Conservation (phyloP, 2,113 vertebrate genomes). For the Aepyceros melampus region DNA sequence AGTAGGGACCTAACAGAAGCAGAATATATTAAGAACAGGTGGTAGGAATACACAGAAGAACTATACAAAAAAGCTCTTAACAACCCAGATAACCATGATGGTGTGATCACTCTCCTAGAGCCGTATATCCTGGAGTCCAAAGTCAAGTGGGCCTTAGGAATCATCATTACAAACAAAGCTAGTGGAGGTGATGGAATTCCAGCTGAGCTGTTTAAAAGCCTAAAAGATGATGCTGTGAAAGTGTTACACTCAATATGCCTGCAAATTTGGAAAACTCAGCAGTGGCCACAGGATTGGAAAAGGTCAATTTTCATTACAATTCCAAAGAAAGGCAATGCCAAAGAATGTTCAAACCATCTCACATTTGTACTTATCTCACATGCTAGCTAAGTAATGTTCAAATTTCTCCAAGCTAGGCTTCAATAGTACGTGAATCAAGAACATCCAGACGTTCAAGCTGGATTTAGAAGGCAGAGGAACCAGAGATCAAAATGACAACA, state of each 20-base stretch:
- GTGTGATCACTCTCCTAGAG: neutral
- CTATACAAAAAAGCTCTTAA: neutral
- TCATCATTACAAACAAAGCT: neutral
- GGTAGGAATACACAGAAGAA: neutral
- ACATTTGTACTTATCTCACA: neutral
- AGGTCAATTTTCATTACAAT: too few species aligned
- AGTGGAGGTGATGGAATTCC: neutral
- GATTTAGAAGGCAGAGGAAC: neutral
- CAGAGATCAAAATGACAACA: neutral
- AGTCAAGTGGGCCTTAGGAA: neutral
- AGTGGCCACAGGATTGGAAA: neutral
- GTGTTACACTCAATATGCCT: neutral
- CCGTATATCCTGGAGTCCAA: neutral
- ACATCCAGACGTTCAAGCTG: accelerated
- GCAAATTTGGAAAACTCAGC: neutral
- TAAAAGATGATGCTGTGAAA: neutral
- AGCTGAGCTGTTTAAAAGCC: neutral
- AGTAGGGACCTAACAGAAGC: neutral
- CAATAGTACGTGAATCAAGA: neutral
- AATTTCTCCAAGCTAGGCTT: neutral
- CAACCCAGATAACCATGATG: neutral
- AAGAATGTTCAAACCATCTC: neutral
- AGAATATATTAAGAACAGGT: neutral
- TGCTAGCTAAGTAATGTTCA: neutral
- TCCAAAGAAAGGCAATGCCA: neutral